Evolutionary conservation across 1,140 invertebrate species (phyloP).

Genomic region (Drosophila novamexicana): DNA sequence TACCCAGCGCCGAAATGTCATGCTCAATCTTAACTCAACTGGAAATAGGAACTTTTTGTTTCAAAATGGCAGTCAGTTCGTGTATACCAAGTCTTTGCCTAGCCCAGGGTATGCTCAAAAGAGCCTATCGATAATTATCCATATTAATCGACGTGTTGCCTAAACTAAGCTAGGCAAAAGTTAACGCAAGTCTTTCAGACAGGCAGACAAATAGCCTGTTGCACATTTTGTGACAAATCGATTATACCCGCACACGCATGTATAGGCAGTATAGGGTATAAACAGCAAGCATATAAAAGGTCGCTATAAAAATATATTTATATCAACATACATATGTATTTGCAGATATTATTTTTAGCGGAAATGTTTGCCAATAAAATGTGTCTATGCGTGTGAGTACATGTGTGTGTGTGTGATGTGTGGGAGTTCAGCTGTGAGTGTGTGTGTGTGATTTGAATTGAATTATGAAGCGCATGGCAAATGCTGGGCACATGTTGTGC

Average conservation of each 20-base stretch:
- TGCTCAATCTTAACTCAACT: too few relatives aligned
- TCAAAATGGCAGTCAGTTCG: too few relatives aligned
- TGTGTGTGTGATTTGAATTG: conserved; percentile 17
- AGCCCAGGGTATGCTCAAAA: too few relatives aligned
- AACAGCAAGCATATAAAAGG: conserved; percentile 15
- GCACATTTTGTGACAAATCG: background rate
- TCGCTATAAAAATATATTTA: conserved; percentile 26
- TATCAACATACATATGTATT: conserved; percentile 2
- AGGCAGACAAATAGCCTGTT: too few relatives aligned
- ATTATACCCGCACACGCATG: background rate
- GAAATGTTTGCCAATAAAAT: conserved; percentile 24
- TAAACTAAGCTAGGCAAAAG: too few relatives aligned
- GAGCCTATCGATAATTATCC: too few relatives aligned
- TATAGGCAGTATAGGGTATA: background rate
- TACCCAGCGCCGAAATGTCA: too few relatives aligned
- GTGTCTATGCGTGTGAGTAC: background rate
- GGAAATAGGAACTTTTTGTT: too few relatives aligned
- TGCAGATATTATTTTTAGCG: background rate
- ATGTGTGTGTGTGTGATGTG: background rate
- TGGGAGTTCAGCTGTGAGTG: background rate
- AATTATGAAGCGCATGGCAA: conserved; percentile 23
- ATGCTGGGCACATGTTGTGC: conserved; percentile 28
- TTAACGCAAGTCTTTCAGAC: too few relatives aligned
- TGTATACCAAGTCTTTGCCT: too few relatives aligned
- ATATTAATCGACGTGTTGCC: too few relatives aligned